These are phyloP conservation scores for Capreolus pygargus DNA, from an alignment of 2,113 vertebrate genomes.

Conservation along the genomic window DNA sequence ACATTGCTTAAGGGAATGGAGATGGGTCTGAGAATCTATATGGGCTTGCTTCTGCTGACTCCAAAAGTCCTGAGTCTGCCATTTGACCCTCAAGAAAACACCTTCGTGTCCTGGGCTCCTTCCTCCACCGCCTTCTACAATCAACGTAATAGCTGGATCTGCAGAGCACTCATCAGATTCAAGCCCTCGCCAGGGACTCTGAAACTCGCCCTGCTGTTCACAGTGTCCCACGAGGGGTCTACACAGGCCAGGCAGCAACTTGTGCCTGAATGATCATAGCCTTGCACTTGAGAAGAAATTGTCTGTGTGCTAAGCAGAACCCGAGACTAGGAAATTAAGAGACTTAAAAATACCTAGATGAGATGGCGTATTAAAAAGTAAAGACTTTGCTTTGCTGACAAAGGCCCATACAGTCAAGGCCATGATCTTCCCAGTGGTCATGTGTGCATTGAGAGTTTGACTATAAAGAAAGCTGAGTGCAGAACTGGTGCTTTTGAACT, in stretches of 20 bases:
- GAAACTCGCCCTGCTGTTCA: no score
- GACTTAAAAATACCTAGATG: neutral
- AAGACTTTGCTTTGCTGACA: neutral
- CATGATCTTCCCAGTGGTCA: neutral
- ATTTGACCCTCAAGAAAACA: no score
- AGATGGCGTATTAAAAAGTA: neutral
- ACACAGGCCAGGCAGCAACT: neutral
- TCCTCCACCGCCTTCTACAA: no score
- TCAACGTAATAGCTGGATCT: no score
- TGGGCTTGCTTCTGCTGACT: no score
- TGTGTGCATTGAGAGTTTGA: neutral
- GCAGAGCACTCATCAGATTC: neutral
- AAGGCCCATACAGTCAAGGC: neutral
- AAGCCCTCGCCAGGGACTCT: neutral
- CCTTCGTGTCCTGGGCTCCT: no score
- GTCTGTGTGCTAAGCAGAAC: neutral
- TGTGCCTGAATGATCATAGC: neutral
- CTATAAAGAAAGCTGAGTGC: neutral
- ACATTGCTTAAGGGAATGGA: neutral
- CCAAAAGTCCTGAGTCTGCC: no score
- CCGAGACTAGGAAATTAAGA: neutral
- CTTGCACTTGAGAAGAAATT: neutral
- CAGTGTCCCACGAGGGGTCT: fast-evolving
- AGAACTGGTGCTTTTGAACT: neutral
- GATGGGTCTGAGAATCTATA: no score